Conservation (phyloP, 2,113 vertebrate species). For the Ammodytes marinus region DNA sequence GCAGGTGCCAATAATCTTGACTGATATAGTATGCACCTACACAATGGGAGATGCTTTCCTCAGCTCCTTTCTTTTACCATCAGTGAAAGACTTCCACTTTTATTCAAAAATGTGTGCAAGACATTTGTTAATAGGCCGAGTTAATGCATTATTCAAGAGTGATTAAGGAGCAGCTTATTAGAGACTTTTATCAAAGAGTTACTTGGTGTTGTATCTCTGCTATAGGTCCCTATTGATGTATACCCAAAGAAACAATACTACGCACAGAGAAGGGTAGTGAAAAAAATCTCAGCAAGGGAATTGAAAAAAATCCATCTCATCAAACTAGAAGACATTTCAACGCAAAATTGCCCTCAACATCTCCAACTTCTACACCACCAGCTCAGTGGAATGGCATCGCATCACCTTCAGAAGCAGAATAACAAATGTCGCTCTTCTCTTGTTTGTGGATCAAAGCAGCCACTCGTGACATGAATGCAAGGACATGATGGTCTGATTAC, state of each 20-base stretch:
- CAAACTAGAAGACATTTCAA: constrained; percentile 58
- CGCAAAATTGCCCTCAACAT: constrained; percentile 20
- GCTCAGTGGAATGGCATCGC: constrained; percentile 13
- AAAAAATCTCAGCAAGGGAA: constrained; percentile 14
- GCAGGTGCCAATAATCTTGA: background rate
- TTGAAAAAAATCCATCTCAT: constrained; percentile 14
- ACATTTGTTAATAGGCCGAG: constrained; percentile 51
- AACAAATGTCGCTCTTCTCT: constrained; percentile 65
- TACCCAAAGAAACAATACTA: constrained; percentile 32
- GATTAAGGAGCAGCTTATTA: constrained; percentile 51
- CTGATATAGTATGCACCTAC: background rate
- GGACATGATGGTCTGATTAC: constrained; percentile 80
- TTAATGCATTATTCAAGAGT: constrained; percentile 58
- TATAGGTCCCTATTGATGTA: constrained; percentile 10
- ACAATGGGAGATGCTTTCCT: background rate
- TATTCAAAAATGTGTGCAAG: constrained; percentile 40
- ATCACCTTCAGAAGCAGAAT: constrained; percentile 26
- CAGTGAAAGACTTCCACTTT: constrained; percentile 23
- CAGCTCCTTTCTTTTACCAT: constrained; percentile 2
- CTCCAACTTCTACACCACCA: constrained; percentile 43
- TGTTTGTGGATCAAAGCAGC: constrained; percentile 75
- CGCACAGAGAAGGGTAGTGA: background rate
- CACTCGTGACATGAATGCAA: constrained; percentile 72
- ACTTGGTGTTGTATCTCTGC: constrained; percentile 15
- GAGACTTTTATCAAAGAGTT: constrained; percentile 54